Evolutionary conservation across 2,797 vertebrate species (phyloP), one percentile per base, ranked within the genome.

Genomic region (Botia kubotai): DNA sequence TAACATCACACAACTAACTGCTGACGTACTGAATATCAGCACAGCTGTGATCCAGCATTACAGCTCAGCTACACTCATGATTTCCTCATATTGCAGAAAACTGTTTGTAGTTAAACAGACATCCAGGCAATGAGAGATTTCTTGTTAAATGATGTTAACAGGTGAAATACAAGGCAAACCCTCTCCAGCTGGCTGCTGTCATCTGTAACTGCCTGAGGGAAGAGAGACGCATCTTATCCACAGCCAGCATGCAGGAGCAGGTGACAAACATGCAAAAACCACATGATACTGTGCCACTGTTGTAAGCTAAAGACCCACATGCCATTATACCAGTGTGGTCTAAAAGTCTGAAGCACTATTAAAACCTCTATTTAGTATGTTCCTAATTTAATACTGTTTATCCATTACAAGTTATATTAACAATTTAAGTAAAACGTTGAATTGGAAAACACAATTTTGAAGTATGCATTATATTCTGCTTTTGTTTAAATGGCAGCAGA

Each of bases 141-240:
- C 39, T 68, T 17, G 63, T 65, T 52, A 17, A 55, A 11, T 80
- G 8, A 43, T 72, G 66, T 69, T 84, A 84, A 67, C 90, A 99
- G 98, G 90, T 94, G 73, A 98, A 98, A 87, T 99, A 97, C 81
- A 92, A 95, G 0, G 90, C 91, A 70, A 96, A 93, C 84, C 95
- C 97, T 36, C 92, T 93, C 72, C 91, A 95, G 33, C 95, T 99
- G 91, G 95, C 97, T 71, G 92, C 93, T 39, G 93, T 97, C 4
- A 96, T 99, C 90, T 95, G 96, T 76, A 96, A 94, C 88, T 97
- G 96, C 86, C 94, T 99, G 72, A 94, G 94, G 83, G 98, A 99
- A 86, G 98, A 99, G 89, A 95, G 95, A 62, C 95, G 96, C 53
- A 97, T 99, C 90, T 85, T 99, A 85, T 95, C 96, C 74, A 94